Base-by-base conservation (phyloP, 2,113 vertebrate genomes). In the Syrrhaptes paradoxus region DNA sequence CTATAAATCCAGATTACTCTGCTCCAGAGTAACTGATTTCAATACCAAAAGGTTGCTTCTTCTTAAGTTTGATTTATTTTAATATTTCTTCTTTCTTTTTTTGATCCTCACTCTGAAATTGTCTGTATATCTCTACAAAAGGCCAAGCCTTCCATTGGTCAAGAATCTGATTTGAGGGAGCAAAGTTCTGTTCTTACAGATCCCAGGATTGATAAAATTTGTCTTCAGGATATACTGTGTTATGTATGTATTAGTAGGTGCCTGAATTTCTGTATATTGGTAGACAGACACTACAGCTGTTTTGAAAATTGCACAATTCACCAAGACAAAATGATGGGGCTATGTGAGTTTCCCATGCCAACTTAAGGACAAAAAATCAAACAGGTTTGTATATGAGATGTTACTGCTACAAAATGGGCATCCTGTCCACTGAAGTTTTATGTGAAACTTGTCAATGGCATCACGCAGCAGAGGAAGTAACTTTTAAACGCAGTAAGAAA, bases 221-320 rank as follows among this genome's bases (percentile, higher is more conserved):
- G 21, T 43, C 32, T 28, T 59, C 20, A 17, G 16, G 20, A 41
- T 28, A 49, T 28, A 11, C 16, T 63, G 17, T 49, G 9, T 62
- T 61, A 8, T 24, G 1, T 17, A 29, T 21, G 18, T 28, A 34
- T 4, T 6, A 43, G 34, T 14, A 87, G 17, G 15, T 43, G 4
- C 16, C 34, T 36, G 18, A 31, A 67, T 29, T 78, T 52, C 8
- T 65, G 0, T 24, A 1, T 15, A 14, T 29, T 70, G 13, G 15
- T 34, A 34, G 11, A 46, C 17, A 36, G n/a, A 25, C 13, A 28
- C 29, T 51, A 59, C 0, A 0, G 9, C 13, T 18, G 13, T 7
- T 21, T 59, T 51, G 4, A 4, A 71, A 73, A 76, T 14, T 41
- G 17, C 4, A 48, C 29, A 48, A 11, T 68, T 73, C 31, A 61